Base-by-base conservation (phyloP, 2,113 vertebrate genomes). In the Takifugu bimaculatus region DNA sequence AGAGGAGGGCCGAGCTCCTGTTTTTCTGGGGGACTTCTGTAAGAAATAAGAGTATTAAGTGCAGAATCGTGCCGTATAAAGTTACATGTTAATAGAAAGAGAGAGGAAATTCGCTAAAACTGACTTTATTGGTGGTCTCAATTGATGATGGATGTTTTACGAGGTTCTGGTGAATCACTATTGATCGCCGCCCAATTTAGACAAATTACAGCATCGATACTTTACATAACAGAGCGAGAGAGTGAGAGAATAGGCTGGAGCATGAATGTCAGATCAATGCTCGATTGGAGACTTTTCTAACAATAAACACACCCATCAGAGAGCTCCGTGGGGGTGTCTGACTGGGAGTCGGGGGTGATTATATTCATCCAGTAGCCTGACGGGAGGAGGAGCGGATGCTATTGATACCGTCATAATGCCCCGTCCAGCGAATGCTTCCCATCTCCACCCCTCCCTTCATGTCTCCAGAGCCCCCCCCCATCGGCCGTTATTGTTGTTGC, bases 341-440 rank as follows among this genome's bases (percentile, higher is more conserved):
- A 69, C 55, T 63, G 75, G 26, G n/a, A 59, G 60, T 63, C 60
- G 57, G 68, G 77, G 71, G 65, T 71, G 79, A 87, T 84, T 81
- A 78, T 76, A 82, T 88, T 82, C 81, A 79, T 74, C 77, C 73
- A 61, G 62, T 70, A 70, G 72, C 75, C 84, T 59, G 62, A 70
- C 70, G 77, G 72, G 72, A 77, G 64, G 74, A 54, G 70, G 79
- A 80, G 75, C 75, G 74, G 74, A 85, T 84, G 80, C 75, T 84
- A 87, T 88, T 88, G 86, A 84, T 67, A 63, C 79, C 76, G 79
- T 84, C 71, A 85, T 88, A 80, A 86, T 76, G 84, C 79, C 71
- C 70, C 67, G 81, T 84, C 72, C 50, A 72, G 78, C 78, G 80
- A 85, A 77, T 78, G 77, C 82, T 76, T 15, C n/a, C n/a, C n/a